Conservation (phyloP, 2,888 invertebrate species). For the Temnothorax unifasciatus region DNA sequence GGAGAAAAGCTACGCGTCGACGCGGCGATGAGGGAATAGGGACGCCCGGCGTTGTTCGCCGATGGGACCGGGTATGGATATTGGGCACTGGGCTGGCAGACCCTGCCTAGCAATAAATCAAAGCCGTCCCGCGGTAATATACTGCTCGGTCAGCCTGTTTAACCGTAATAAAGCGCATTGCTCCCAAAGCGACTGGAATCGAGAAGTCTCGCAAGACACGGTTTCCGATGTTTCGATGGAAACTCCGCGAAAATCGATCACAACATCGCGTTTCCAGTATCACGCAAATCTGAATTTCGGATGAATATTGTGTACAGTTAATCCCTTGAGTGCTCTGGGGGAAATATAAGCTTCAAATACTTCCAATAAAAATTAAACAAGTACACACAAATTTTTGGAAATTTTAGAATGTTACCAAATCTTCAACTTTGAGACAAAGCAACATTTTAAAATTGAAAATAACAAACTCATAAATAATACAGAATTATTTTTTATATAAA, state of each 20-base stretch:
- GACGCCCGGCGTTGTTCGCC: slow-evolving; percentile 55
- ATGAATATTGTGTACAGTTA: background rate
- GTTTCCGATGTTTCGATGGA: background rate
- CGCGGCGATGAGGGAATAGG: slow-evolving; percentile 27
- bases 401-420: background rate
- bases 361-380: background rate
- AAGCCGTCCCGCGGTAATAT: slow-evolving; percentile 80
- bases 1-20: slow-evolving; percentile 72
- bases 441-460: background rate
- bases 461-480: background rate
- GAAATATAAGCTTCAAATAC: background rate
- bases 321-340: background rate
- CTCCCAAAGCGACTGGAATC: slow-evolving; percentile 44
- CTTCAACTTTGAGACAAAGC: background rate
- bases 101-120: slow-evolving; percentile 79
- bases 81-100: slow-evolving; percentile 79
- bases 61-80: slow-evolving; percentile 76
- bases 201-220: slow-evolving; percentile 47
- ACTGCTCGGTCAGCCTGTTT: slow-evolving; percentile 81
- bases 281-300: background rate
- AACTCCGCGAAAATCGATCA: background rate
- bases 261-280: background rate
- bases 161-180: slow-evolving; percentile 80
- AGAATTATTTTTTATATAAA: background rate
- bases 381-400: too few species aligned